Base-by-base conservation (phyloP, 92 coral and sea anemone species). In the Zoanthus solanderi region DNA sequence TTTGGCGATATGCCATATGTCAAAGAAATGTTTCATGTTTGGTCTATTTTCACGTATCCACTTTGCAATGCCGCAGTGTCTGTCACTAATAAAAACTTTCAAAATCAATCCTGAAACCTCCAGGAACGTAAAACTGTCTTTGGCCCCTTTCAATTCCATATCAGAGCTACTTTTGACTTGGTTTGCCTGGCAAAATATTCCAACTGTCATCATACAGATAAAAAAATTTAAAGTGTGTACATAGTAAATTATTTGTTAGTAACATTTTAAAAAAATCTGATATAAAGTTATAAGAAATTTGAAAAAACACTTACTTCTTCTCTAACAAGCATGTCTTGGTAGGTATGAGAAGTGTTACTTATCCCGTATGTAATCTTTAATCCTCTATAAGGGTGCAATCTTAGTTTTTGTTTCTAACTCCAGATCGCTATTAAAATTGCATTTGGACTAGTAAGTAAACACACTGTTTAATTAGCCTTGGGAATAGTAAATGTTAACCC, bases 1-100 rank as follows among this genome's bases (percentile, higher is more conserved):
- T 34, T 83, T 80, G 8, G 92, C 90, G 63, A 92, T 52, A 71
- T 92, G 94, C 92, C 94, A 92, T 45, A 92, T 92, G 72, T 92
- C 92, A 86, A 87, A 92, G 89, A 73, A 92, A 34, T 92, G 92
- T 28, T 47, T 48, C 10, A 68, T 56, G 13, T 69, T n/a, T 8
- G 71, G 60, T 44, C 84, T 83, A 63, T 37, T 71, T 28, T 78
- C 66, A 47, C 90, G 79, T 1, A 92, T 80, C 92, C 94, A 92
- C 17, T 66, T 78, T 50, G 94, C 92, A 32, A 92, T 89, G 34
- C 94, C 89, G 17, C 88, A 68, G 47, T 89, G 94, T 13, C 88
- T 78, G 72, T 92, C 94, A 18, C 92, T 85, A 1, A 92, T 85
- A 45, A 92, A 92, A 34, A 76, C 80, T 47, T 57, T 57, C 10